These are phyloP conservation scores for Piprites chloris DNA, from an alignment of 2,113 vertebrate genomes.

Conservation along the genomic window DNA sequence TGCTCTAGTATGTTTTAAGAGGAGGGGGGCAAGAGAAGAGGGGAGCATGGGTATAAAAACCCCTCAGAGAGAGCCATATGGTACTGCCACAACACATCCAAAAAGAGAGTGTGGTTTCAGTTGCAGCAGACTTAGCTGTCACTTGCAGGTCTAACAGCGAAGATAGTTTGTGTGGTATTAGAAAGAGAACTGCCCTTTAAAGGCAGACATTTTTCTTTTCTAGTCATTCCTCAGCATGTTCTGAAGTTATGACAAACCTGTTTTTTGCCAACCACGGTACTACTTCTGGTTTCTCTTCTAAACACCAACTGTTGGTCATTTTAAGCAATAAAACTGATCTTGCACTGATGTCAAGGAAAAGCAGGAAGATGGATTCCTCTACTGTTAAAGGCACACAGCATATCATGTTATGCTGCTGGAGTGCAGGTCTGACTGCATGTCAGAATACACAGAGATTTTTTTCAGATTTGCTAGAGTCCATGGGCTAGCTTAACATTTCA, in stretches of 20 bases:
- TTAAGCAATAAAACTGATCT: not conserved
- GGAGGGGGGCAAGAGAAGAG: not conserved
- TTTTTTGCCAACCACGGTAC: not conserved
- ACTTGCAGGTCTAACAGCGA: not conserved
- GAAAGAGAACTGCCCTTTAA: not conserved
- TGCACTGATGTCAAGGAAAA: not conserved
- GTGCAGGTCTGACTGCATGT: not conserved
- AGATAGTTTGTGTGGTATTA: not conserved
- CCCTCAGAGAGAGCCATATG: not conserved
- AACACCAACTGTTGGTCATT: not conserved
- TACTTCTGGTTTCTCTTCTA: not conserved
- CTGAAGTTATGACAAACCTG: not conserved
- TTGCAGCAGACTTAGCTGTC: not conserved
- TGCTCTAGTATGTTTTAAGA: not conserved
- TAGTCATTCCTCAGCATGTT: not conserved
- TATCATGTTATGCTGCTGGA: not conserved
- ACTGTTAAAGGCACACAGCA: not conserved
- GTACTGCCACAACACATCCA: not conserved
- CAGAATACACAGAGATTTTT: not conserved
- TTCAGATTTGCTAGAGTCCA: not conserved
- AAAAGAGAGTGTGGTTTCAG: not conserved
- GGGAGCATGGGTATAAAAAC: fast-evolving
- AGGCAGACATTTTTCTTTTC: not conserved
- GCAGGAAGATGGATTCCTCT: not conserved
- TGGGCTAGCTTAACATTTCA: not conserved